Evolutionary conservation across 2,113 vertebrate species (phyloP), one percentile per base, ranked within the genome.

Genomic region (Dissostichus mawsoni): DNA sequence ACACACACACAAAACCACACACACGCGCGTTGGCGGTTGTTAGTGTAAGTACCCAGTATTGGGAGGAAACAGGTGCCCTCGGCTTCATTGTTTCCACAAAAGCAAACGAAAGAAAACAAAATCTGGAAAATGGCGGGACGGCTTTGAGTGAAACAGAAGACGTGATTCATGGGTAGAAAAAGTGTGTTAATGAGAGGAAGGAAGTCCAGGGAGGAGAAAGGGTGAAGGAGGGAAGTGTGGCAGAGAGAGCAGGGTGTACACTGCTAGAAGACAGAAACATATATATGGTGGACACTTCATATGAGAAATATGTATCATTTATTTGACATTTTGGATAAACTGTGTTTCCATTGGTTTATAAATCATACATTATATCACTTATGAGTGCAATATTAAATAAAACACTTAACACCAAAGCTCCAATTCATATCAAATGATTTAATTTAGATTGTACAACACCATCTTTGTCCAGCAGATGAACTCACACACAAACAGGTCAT

Each of bases 381-480:
- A 2, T 5, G 1, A 58, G 2, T 14, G 2, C 36, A 14, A 36
- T 4, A 66, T 63, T 48, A 44, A 89, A 81, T 33, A 56, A 89
- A 18, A 88, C 80, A 56, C 29, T 29, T 75, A 69, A 68, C 61
- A 83, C 14, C n/a, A 78, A 45, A 10, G 11, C 59, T 77, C 77
- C 81, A 89, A 86, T 84, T 84, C 56, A 72, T 85, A 81, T 57
- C 84, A 90, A 92, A 76, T 61, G 17, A 84, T 94, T 95, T 94
- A 92, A 88, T 94, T 94, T 90, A 92, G 90, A 75, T 89, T 87
- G 87, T 92, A 92, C 69, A 85, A 91, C 89, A 86, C 57, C 78
- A 92, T 90, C 84, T 95, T 95, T 95, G 94, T 90, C 94, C 95
- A 93, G 94, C 95, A 96, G 95, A 95, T 94, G 48, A 94, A 89